Evolutionary conservation across 2,113 vertebrate genomes (phyloP).

Genomic region (Dendrocopos noguchii): DNA sequence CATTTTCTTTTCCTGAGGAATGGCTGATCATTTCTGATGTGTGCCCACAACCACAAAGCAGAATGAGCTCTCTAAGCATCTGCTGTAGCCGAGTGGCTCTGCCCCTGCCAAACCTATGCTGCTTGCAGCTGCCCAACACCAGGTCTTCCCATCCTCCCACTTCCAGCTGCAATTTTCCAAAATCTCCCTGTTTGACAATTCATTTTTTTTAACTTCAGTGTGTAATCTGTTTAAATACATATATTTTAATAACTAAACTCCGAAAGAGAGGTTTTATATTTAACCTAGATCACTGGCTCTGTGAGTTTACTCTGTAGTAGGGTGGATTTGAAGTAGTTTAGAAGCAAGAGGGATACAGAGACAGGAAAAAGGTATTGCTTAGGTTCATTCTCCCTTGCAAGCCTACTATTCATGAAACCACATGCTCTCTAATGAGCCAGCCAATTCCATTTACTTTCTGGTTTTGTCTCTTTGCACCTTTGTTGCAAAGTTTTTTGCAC

Average conservation of each 20-base stretch:
- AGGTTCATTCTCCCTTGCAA: background rate
- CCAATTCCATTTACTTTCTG: background rate
- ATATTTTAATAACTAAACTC: background rate
- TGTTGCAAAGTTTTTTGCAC: background rate
- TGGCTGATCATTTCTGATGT: background rate
- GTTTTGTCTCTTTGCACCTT: background rate
- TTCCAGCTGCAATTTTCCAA: background rate
- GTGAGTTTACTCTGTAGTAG: background rate
- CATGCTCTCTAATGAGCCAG: background rate
- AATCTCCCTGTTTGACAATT: background rate
- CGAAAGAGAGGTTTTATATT: background rate
- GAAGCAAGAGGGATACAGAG: background rate
- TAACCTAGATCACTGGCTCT: background rate
- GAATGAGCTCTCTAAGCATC: background rate
- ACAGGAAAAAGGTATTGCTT: background rate
- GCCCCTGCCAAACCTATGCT: background rate
- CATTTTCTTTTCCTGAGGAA: background rate
- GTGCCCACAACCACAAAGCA: background rate
- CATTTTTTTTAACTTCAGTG: background rate
- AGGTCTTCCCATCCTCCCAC: background rate
- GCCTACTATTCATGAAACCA: background rate
- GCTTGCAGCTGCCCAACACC: background rate
- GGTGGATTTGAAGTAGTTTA: background rate
- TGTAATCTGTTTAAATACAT: background rate
- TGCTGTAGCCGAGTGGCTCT: background rate